Conservation (phyloP, 2,888 invertebrate species). For the Glaucopsyche alexis region DNA sequence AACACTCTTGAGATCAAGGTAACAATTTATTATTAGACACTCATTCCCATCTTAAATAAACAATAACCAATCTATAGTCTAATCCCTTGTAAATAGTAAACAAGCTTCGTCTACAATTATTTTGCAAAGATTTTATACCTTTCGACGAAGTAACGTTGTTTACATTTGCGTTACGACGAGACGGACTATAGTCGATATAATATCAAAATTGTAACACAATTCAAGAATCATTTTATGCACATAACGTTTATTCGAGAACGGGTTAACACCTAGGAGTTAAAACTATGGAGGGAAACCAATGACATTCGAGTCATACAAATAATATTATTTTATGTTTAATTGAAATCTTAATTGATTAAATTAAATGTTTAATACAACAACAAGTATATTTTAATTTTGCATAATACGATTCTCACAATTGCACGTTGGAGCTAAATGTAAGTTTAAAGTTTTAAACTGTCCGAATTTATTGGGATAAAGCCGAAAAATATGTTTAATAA, state of each 20-base stretch:
- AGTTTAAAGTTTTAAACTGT: slow-evolving; percentile 4
- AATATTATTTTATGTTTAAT: slow-evolving; percentile 27
- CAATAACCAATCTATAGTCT: slow-evolving; percentile 14
- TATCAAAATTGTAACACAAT: slow-evolving; percentile 28
- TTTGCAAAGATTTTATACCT: not conserved
- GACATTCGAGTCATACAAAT: slow-evolving; percentile 26
- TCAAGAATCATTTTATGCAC: slow-evolving; percentile 32
- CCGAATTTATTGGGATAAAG: not conserved
- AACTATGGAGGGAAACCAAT: slow-evolving; percentile 28
- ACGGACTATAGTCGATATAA: slow-evolving; percentile 1
- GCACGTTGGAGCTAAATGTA: slow-evolving; percentile 18
- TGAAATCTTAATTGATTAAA: slow-evolving; percentile 26
- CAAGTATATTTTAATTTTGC: slow-evolving; percentile 4
- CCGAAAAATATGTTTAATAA: not conserved
- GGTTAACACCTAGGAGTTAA: slow-evolving; percentile 30
- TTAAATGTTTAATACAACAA: slow-evolving; percentile 10
- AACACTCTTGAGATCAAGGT: slow-evolving; percentile 66
- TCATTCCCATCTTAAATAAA: slow-evolving; percentile 29
- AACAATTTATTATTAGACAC: slow-evolving; percentile 52
- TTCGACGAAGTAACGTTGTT: not conserved
- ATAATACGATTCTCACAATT: slow-evolving; percentile 28
- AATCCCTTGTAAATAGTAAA: not conserved
- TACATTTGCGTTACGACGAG: slow-evolving; percentile 14
- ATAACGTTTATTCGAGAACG: slow-evolving; percentile 26
- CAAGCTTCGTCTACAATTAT: not conserved